Percentiles rank a stretch among this genome's conserved stretches.
Conservation (phyloP, 2,888 invertebrate genomes). For the Myopa tessellatipennis region DNA sequence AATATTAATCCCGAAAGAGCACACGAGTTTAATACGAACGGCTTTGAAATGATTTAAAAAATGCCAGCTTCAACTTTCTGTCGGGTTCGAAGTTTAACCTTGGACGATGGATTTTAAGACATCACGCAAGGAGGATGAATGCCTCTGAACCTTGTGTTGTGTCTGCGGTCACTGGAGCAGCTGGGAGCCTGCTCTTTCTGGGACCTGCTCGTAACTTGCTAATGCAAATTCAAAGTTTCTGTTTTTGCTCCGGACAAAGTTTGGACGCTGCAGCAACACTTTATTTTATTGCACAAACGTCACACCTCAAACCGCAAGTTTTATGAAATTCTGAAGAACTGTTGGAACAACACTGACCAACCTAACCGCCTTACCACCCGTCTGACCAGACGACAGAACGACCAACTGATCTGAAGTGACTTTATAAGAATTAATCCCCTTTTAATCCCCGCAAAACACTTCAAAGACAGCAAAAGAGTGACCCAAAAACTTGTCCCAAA, state of each 20-base stretch:
- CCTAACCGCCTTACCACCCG: not conserved
- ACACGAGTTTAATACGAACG: too few relatives aligned
- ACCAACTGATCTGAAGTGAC: not conserved
- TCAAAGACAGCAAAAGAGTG: not conserved
- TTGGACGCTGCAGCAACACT: conserved; percentile 10
- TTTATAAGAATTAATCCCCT: not conserved
- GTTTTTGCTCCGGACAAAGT: conserved; percentile 1
- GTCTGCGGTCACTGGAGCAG: conserved; percentile 10
- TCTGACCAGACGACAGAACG: not conserved
- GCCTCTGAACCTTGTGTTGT: not conserved
- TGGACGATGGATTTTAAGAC: too few relatives aligned
- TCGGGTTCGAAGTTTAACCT: too few relatives aligned
- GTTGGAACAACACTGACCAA: conserved; percentile 12
- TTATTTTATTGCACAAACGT: conserved; percentile 25
- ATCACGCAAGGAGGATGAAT: too few relatives aligned
- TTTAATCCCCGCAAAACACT: not conserved
- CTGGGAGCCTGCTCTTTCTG: not conserved
- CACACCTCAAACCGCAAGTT: conserved; percentile 31
- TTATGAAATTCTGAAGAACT: conserved; percentile 14
- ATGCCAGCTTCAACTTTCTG: too few relatives aligned
- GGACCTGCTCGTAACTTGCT: not conserved
- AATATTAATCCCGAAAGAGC: too few relatives aligned
- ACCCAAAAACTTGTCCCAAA: not conserved
- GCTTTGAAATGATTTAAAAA: too few relatives aligned
- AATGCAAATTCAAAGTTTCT: conserved; percentile 22